phyloP scores from a whole-genome alignment of 2,113 vertebrate genomes.

The Aptenodytes forsteri region DNA sequence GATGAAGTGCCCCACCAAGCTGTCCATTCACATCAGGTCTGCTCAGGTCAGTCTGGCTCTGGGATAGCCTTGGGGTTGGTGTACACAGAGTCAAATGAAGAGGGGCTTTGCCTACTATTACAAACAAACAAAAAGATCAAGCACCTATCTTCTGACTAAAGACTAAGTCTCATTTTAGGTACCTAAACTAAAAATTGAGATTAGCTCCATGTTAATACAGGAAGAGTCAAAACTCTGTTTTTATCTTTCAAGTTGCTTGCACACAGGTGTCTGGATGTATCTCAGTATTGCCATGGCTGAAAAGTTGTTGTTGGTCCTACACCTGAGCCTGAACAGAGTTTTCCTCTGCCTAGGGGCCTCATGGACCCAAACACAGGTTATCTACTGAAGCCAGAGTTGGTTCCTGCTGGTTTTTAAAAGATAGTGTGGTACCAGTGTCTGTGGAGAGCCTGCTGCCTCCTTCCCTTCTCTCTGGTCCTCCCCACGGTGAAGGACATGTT shows the following conservation, averaged over 20 bases:
- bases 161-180: neutral
- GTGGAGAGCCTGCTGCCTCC: neutral
- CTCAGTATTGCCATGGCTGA: neutral
- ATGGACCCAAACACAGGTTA: neutral
- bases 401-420: neutral
- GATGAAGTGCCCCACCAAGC: neutral
- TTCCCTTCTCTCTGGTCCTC: neutral
- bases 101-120: neutral
- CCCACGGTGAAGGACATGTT: fast-evolving
- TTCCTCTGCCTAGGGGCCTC: neutral
- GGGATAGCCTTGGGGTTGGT: neutral
- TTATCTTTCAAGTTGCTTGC: neutral
- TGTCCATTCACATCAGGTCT: neutral
- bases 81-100: neutral
- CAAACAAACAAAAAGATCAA: neutral
- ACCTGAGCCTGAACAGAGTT: neutral
- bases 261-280: neutral
- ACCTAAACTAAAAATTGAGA: neutral
- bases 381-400: neutral
- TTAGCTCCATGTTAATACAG: neutral
- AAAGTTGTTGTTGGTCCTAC: neutral
- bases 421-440: neutral
- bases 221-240: neutral
- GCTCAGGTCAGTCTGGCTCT: neutral
- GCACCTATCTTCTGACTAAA: neutral